These are phyloP conservation scores for Corapipo altera DNA, from an alignment of 2,113 vertebrate species.

Conservation along the genomic window DNA sequence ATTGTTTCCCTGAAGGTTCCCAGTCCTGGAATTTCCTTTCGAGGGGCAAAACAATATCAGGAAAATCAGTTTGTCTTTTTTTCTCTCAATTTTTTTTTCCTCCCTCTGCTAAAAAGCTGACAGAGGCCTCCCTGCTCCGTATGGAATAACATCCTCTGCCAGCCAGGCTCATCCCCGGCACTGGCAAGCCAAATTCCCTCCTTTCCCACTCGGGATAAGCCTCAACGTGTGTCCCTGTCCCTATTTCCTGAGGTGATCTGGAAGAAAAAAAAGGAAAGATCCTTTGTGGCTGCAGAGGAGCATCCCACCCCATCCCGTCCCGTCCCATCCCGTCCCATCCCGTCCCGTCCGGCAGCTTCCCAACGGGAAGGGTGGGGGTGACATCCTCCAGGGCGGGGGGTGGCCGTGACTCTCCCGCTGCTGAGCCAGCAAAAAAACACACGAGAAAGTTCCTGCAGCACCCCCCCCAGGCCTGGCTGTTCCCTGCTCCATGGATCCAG, in stretches of 20 bases:
- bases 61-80: background rate
- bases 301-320: background rate
- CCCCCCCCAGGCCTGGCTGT: too few relatives aligned
- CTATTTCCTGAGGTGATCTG: background rate
- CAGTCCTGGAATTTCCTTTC: conserved; percentile 13
- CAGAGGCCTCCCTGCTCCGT: background rate
- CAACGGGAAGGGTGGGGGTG: background rate
- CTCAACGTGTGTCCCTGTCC: rapidly evolving
- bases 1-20: conserved; percentile 29
- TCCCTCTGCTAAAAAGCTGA: background rate
- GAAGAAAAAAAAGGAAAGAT: background rate
- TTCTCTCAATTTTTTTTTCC: background rate
- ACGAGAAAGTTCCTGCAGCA: background rate
- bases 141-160: background rate
- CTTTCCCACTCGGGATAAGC: background rate
- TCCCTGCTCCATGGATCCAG: background rate
- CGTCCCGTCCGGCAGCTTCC: background rate
- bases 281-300: background rate
- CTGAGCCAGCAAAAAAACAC: background rate
- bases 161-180: background rate
- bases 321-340: background rate
- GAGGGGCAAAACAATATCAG: conserved; percentile 22
- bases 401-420: background rate
- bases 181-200: background rate
- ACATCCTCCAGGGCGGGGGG: background rate